A percentile compares a stretch with the other conserved stretches of the same genome.
Conservation (phyloP, 2,888 invertebrate genomes). For the Dolichopus griseipennis region DNA sequence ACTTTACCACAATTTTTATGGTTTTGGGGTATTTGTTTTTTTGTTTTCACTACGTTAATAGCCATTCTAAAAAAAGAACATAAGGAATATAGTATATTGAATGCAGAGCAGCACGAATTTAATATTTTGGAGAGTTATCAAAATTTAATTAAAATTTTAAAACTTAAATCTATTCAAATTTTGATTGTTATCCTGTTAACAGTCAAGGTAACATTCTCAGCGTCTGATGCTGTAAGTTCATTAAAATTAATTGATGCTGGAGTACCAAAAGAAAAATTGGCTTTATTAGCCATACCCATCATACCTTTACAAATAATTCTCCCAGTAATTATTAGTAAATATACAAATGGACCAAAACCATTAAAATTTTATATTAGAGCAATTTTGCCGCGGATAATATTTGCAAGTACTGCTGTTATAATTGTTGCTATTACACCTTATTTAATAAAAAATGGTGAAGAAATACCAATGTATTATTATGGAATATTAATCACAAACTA, state of each 20-base stretch:
- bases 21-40: conserved; percentile 91
- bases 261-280: conserved; percentile 89
- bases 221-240: conserved; percentile 89
- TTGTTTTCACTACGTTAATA: conserved; percentile 81
- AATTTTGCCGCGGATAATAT: conserved; percentile 75
- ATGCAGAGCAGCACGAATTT: conserved; percentile 40
- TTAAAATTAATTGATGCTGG: conserved; percentile 94
- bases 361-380: conserved; percentile 81
- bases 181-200: conserved; percentile 77
- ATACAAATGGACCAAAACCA: conserved; percentile 82
- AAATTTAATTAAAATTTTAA: conserved; percentile 71
- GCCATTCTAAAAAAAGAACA: conserved; percentile 78
- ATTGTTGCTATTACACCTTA: conserved; percentile 80
- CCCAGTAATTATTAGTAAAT: conserved; percentile 65
- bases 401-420: conserved; percentile 73
- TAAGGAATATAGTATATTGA: conserved; percentile 35
- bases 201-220: conserved; percentile 88
- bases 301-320: conserved; percentile 89
- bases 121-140: conserved; percentile 66
- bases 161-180: conserved; percentile 69
- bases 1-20: conserved; percentile 75
- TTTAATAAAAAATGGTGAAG: conserved; percentile 52
- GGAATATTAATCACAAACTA: conserved; percentile 67
- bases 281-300: conserved; percentile 84
- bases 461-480: conserved; percentile 67